Evolutionary conservation across 2,888 invertebrate genomes (phyloP).

Genomic region (Agrochola lota): DNA sequence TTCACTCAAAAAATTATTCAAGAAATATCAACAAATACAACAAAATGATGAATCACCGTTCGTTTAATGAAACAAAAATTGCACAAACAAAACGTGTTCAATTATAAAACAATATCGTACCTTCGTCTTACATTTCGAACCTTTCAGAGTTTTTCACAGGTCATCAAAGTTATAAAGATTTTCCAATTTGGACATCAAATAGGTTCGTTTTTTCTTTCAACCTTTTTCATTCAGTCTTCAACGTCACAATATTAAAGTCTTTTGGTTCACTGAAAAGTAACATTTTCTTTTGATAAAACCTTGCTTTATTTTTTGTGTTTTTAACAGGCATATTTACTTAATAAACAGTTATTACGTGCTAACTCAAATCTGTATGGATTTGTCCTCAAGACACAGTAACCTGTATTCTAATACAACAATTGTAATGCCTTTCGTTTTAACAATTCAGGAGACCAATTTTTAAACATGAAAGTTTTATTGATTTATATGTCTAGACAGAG

Average conservation of each 20-base stretch:
- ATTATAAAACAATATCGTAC: constrained; percentile 1
- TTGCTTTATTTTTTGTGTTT: neutral
- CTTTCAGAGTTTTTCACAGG: constrained; percentile 27
- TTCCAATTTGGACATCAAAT: constrained; percentile 32
- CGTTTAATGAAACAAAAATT: neutral
- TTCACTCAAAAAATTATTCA: neutral
- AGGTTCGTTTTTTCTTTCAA: constrained; percentile 8
- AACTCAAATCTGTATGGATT: neutral
- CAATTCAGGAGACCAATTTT: no score
- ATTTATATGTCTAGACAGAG: no score
- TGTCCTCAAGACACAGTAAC: neutral
- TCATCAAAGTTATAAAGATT: constrained; percentile 43
- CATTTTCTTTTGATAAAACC: constrained; percentile 21
- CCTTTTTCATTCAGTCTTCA: constrained; percentile 15
- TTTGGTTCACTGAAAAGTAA: constrained; percentile 29
- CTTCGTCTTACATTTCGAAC: constrained; percentile 7
- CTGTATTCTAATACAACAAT: neutral
- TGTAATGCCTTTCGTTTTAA: neutral
- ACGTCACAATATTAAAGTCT: constrained; percentile 31
- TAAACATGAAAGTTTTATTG: no score
- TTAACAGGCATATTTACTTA: no score
- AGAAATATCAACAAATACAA: neutral
- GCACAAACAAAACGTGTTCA: neutral
- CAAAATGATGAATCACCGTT: neutral
- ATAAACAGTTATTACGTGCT: neutral